These are phyloP conservation scores for Lasiurus cinereus DNA, from an alignment of 2,113 vertebrate species.

Conservation along the genomic window DNA sequence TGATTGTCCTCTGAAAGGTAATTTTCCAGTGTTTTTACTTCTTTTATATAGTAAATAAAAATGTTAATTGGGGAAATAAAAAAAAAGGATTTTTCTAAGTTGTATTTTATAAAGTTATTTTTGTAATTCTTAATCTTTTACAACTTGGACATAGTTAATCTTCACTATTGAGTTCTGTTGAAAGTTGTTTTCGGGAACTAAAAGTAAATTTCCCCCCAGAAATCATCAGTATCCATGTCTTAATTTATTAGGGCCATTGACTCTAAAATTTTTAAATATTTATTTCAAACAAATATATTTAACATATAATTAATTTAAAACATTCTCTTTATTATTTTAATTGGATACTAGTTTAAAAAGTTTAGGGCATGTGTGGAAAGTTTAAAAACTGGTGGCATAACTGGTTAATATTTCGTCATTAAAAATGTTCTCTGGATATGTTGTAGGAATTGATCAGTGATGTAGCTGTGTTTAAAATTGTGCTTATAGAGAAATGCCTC, in stretches of 20 bases:
- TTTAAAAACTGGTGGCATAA: not conserved
- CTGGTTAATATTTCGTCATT: conserved; percentile 17
- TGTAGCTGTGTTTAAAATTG: not conserved
- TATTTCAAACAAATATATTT: conserved; percentile 4
- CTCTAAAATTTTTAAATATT: conserved; percentile 15
- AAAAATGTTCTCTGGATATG: not conserved
- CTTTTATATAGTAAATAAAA: conserved; percentile 7
- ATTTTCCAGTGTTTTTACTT: not conserved
- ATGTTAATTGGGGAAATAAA: conserved; percentile 1
- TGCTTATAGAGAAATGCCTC: not conserved
- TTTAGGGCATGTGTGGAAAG: not conserved
- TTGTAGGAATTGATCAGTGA: not conserved
- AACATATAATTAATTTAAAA: not conserved
- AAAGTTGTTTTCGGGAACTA: conserved; percentile 34
- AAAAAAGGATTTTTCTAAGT: not conserved
- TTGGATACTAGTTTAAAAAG: not conserved
- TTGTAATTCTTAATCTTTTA: not conserved
- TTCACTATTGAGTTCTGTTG: conserved; percentile 40
- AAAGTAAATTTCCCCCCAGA: not conserved
- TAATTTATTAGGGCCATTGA: not conserved
- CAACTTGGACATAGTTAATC: not conserved
- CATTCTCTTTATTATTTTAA: not conserved
- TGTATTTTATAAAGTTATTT: conserved; percentile 21
- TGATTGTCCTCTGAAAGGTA: not conserved
- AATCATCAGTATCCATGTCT: not conserved